Conservation (phyloP, 2,797 vertebrate species). For the Alouatta caraya region DNA sequence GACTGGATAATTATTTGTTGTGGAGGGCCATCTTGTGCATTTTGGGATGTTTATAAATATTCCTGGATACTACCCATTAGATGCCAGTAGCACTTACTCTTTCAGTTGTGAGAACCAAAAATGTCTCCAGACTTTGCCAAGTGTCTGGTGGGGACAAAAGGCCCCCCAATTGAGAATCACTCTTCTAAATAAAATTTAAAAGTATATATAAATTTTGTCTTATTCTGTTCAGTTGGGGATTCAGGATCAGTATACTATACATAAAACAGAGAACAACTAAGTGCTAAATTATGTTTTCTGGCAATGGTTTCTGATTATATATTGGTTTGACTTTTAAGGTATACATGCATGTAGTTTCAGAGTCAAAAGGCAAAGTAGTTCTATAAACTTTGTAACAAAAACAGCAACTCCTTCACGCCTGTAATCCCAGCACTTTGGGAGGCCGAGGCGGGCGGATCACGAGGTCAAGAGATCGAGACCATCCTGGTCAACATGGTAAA, state of each 20-base stretch:
- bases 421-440: too few species aligned
- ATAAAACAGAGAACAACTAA: background rate
- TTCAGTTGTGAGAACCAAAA: background rate
- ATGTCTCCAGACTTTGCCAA: background rate
- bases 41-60: background rate
- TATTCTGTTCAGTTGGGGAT: background rate
- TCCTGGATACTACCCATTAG: background rate
- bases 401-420: background rate
- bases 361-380: background rate
- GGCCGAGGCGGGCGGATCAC: too few species aligned
- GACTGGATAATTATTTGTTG: background rate
- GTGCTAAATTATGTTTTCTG: background rate
- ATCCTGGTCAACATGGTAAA: too few species aligned
- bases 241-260: background rate
- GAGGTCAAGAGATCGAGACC: too few species aligned
- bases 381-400: background rate
- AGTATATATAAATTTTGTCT: background rate
- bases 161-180: background rate
- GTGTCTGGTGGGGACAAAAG: background rate
- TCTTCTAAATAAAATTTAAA: background rate
- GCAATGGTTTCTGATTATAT: background rate
- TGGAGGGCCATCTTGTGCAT: background rate
- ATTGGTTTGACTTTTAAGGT: background rate
- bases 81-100: background rate
- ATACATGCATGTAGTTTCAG: background rate